Evolutionary conservation across 2,888 invertebrate species (phyloP), one percentile per base, ranked within the genome.

Genomic region (Orthosia gothica): DNA sequence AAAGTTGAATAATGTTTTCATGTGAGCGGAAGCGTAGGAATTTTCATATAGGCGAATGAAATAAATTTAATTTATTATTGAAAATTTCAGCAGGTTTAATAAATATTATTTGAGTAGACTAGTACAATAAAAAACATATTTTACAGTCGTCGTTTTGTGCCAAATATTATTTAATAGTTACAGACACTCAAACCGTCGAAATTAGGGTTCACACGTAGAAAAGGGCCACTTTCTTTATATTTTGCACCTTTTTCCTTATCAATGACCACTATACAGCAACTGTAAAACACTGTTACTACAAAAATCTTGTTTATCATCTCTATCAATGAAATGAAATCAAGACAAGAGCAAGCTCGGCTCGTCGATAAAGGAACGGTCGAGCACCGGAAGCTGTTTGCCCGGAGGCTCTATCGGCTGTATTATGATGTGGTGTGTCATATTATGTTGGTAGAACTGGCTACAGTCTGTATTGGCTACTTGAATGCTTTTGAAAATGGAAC

Each of bases 1-100:
- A 50, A 74, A 87, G 72, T 79, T 79, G 69, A 85, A 82, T 78
- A 78, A 81, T 72, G 57, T 81, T 62, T 59, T 67, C 70, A 62
- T 59, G 66, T 62, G 58, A 61, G 49, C 26, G 58, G 55, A 73
- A 69, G 62, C 68, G 62, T 18, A 59, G 78, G 65, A 64, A 68
- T 71, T 86, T 70, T 58, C 59, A 70, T 50, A 70, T 47, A 62
- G 23, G 52, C 50, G 40, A 71, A 64, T 61, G 32, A 80, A 59
- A 74, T 73, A 62, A 52, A 32, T 13, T 18, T 0, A 49, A 73
- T 63, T 71, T 71, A 69, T 32, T 61, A 61, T 45, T 77, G 13
- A 55, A 70, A 70, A 50, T 65, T 73, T 81, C 71, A 63, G 70
- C 76, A 59, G 18, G 54, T 47, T 62, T 40, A 68, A 76, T 70